A percentile compares a stretch with the other conserved stretches of the same genome.
Conservation (phyloP, 2,888 invertebrate genomes). For the Leucoma salicis region DNA sequence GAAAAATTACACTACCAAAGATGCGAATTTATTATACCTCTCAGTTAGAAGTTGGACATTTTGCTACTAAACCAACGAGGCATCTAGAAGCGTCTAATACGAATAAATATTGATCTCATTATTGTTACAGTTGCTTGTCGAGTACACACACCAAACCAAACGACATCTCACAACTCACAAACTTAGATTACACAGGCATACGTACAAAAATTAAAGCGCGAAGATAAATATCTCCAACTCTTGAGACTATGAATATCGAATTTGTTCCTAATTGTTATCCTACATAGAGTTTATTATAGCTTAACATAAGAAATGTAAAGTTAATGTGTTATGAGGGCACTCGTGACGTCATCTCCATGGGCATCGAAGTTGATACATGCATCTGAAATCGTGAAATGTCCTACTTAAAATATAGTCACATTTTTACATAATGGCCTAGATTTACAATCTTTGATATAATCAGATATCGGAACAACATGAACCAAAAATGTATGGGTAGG, state of each 20-base stretch:
- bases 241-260: conserved; percentile 69
- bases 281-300: conserved; percentile 61
- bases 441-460: too few species aligned
- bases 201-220: conserved; percentile 75
- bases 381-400: too few species aligned
- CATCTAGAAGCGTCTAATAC: too few species aligned
- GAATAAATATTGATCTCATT: conserved; percentile 7
- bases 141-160: conserved; percentile 17
- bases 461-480: too few species aligned
- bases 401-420: too few species aligned
- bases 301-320: conserved; percentile 52
- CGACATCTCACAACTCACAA: conserved; percentile 30
- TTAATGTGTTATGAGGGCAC: conserved; percentile 73
- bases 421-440: too few species aligned
- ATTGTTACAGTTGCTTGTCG: conserved; percentile 13
- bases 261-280: conserved; percentile 74
- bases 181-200: conserved; percentile 36
- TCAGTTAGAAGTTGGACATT: too few species aligned
- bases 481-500: too few species aligned
- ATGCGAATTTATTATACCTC: too few species aligned
- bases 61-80: too few species aligned
- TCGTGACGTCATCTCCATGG: conserved; percentile 63
- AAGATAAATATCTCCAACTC: conserved; percentile 65
- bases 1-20: too few species aligned
- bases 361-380: conserved; percentile 53